Conservation (phyloP, 2,113 vertebrate genomes). For the Tyto alba region DNA sequence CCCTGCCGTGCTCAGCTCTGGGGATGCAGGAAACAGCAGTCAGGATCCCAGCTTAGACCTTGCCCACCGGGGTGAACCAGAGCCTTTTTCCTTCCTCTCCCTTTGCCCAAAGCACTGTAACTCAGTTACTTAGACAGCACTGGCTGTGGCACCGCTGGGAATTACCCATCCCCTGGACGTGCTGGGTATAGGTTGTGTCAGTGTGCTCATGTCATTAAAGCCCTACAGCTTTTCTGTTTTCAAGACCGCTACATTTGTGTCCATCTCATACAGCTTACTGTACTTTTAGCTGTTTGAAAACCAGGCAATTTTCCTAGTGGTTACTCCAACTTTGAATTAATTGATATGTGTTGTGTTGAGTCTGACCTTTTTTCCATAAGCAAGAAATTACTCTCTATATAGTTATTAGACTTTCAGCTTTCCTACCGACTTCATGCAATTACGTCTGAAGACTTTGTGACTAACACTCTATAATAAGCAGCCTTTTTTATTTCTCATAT, state of each 20-base stretch:
- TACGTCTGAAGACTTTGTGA: not conserved
- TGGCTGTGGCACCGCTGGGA: not conserved
- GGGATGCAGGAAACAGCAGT: not conserved
- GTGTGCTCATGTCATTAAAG: not conserved
- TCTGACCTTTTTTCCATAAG: not conserved
- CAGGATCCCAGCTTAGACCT: not conserved
- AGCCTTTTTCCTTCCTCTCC: not conserved
- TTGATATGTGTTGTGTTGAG: not conserved
- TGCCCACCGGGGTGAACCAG: rapidly evolving
- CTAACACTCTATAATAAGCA: not conserved
- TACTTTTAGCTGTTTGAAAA: not conserved
- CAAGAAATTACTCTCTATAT: not conserved
- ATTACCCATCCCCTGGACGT: not conserved
- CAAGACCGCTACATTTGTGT: not conserved
- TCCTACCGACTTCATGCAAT: not conserved
- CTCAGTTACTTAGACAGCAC: not conserved
- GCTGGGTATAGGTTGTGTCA: not conserved
- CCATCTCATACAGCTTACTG: not conserved
- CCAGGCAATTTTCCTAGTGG: not conserved
- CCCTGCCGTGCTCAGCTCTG: not conserved
- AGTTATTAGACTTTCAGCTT: not conserved
- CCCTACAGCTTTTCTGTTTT: not conserved
- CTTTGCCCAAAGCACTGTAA: not conserved
- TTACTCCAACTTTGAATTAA: not conserved
- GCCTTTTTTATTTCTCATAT: not conserved